These are phyloP conservation scores for Falco columbarius DNA, from an alignment of 2,797 vertebrate species.

Conservation along the genomic window DNA sequence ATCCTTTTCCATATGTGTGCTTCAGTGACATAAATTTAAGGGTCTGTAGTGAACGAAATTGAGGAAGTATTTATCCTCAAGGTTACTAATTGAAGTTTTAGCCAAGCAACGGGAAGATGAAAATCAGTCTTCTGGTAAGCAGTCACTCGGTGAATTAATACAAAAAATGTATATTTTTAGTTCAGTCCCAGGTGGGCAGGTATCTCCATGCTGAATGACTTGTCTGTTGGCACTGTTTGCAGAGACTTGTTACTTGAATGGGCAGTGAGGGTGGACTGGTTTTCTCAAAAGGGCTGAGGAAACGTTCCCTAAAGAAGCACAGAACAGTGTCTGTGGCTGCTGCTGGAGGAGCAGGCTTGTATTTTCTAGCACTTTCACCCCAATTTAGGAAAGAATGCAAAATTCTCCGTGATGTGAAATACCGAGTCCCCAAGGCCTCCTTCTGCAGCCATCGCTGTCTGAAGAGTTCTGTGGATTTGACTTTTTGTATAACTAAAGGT, in stretches of 20 bases:
- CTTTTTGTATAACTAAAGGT: neutral
- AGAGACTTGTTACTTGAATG: neutral
- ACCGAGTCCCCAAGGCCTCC: neutral
- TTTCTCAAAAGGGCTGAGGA: neutral
- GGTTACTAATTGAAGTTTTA: neutral
- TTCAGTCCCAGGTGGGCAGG: neutral
- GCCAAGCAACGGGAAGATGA: neutral
- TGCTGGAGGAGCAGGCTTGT: neutral
- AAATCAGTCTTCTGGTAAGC: neutral
- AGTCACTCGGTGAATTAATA: neutral
- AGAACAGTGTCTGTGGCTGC: neutral
- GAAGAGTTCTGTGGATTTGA: neutral
- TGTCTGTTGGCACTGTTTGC: neutral
- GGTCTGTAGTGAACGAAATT: neutral
- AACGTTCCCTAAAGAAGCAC: neutral
- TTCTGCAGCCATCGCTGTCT: neutral
- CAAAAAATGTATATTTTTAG: neutral
- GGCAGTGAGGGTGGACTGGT: neutral
- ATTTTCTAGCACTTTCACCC: neutral
- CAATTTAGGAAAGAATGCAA: neutral
- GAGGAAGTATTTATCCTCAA: neutral
- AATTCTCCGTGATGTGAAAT: neutral
- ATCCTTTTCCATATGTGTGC: neutral
- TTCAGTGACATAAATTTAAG: neutral
- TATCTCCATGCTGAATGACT: neutral